These are phyloP conservation scores for Caenorhabditis inopinata DNA, from an alignment of 1,140 invertebrate species.

Conservation along the genomic window DNA sequence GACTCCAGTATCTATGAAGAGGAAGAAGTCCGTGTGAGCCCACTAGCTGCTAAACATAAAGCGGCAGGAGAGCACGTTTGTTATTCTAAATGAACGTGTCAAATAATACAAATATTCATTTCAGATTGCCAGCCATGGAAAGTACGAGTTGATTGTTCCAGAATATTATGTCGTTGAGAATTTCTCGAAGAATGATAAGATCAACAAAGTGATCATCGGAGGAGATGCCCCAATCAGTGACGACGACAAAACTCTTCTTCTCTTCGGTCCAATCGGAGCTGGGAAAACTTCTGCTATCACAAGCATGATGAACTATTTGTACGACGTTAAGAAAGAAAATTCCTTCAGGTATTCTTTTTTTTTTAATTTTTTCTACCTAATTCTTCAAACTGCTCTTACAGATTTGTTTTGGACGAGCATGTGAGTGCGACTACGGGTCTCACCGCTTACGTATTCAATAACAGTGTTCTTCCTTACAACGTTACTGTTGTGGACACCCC, in stretches of 20 bases:
- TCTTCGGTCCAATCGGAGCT: conserved; percentile 39
- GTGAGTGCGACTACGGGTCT: conserved; percentile 27
- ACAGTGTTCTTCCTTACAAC: conserved; percentile 44
- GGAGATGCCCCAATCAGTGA: conserved; percentile 22
- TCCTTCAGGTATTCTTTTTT: conserved; percentile 29
- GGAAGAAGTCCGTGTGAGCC: conserved; percentile 29
- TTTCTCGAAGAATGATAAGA: conserved; percentile 30
- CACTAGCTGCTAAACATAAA: conserved; percentile 1
- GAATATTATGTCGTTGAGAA: conserved; percentile 10
- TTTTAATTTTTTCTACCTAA: neutral
- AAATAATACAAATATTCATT: neutral
- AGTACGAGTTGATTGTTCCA: conserved; percentile 33
- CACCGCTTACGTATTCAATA: conserved; percentile 46
- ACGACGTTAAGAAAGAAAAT: conserved; percentile 47
- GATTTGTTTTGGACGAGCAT: conserved; percentile 40
- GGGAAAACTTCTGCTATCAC: conserved; percentile 42
- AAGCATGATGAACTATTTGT: conserved; percentile 45
- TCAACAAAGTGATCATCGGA: conserved; percentile 45
- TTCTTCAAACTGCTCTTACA: conserved; percentile 4
- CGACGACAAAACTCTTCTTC: conserved; percentile 43
- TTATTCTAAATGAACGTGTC: neutral
- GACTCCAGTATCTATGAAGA: conserved; percentile 42
- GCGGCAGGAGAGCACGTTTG: conserved; percentile 13
- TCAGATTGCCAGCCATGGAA: conserved; percentile 28
- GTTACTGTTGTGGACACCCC: conserved; percentile 46